These are phyloP conservation scores for Falco cherrug DNA, from an alignment of 2,797 vertebrate species.

Conservation along the genomic window DNA sequence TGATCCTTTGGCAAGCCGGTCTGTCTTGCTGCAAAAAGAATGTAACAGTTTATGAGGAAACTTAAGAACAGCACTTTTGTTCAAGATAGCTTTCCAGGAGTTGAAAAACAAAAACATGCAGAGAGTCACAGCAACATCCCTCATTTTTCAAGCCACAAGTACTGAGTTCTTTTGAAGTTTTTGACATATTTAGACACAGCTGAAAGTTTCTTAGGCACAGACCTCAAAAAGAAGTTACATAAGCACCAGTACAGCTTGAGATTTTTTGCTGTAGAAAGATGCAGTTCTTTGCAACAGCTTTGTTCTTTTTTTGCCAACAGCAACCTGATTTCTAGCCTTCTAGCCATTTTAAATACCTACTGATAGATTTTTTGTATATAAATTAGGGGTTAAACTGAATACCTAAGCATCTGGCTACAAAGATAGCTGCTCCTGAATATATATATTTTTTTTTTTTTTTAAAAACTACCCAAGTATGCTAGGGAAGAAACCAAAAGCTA, in stretches of 20 bases:
- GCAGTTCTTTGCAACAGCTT: background rate
- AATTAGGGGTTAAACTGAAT: background rate
- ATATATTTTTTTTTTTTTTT: no score
- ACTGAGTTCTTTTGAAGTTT: background rate
- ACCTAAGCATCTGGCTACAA: background rate
- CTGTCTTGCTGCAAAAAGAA: slow-evolving; percentile 89
- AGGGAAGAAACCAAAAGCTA: background rate
- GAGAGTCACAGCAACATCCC: background rate
- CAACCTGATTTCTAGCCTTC: background rate
- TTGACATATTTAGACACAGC: slow-evolving; percentile 7
- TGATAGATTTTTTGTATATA: background rate
- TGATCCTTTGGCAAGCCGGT: slow-evolving; percentile 95
- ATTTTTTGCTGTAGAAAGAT: background rate
- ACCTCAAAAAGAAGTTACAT: background rate
- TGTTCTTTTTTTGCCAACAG: background rate
- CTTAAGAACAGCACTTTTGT: background rate
- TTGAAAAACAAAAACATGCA: background rate
- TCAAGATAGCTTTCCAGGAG: slow-evolving; percentile 9
- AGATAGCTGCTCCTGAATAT: background rate
- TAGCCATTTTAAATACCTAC: background rate
- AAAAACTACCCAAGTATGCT: background rate
- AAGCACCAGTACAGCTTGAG: background rate
- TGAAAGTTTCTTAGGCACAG: background rate
- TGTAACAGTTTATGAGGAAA: slow-evolving; percentile 36
- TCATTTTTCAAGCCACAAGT: background rate